Conservation (phyloP, 2,888 invertebrate genomes). For the Melipona beecheii region DNA sequence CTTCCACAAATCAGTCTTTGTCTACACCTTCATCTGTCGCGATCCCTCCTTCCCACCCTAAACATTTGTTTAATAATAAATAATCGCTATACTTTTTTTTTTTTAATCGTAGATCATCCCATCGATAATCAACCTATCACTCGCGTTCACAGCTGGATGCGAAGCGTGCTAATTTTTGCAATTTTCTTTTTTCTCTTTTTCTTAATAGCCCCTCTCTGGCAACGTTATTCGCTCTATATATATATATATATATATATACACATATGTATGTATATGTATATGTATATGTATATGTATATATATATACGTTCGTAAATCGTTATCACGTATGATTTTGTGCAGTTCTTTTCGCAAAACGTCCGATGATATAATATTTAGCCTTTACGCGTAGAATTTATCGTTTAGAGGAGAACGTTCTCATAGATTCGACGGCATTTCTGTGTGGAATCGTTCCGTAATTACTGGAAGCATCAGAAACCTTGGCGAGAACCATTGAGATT, state of each 20-base stretch:
- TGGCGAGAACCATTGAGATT: slow-evolving; percentile 25
- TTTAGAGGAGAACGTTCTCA: slow-evolving; percentile 6
- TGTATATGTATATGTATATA: not conserved
- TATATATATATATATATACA: slow-evolving; percentile 27
- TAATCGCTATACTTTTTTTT: slow-evolving; percentile 45
- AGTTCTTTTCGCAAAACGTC: slow-evolving; percentile 53
- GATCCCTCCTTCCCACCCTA: slow-evolving; percentile 26
- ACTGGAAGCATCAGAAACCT: slow-evolving; percentile 53
- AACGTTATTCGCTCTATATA: slow-evolving; percentile 44
- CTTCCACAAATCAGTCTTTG: slow-evolving; percentile 39
- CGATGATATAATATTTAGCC: slow-evolving; percentile 29
- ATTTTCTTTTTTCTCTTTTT: not conserved
- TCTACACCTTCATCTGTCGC: slow-evolving; percentile 22
- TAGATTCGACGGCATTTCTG: slow-evolving; percentile 9
- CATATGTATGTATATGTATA: not conserved
- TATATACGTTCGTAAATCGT: slow-evolving; percentile 32
- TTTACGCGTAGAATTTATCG: not conserved
- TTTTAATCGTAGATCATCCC: slow-evolving; percentile 26
- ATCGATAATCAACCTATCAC: slow-evolving; percentile 26
- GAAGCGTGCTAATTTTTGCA: slow-evolving; percentile 29
- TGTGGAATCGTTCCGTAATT: slow-evolving; percentile 21
- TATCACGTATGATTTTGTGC: slow-evolving; percentile 64
- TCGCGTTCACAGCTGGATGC: slow-evolving; percentile 15
- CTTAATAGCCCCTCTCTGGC: slow-evolving; percentile 28
- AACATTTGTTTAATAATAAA: slow-evolving; percentile 45